A percentile compares a stretch with the other conserved stretches of the same genome.
phyloP scores from a whole-genome alignment of 2,888 invertebrate species.

The Lepidochitona cinerea region DNA sequence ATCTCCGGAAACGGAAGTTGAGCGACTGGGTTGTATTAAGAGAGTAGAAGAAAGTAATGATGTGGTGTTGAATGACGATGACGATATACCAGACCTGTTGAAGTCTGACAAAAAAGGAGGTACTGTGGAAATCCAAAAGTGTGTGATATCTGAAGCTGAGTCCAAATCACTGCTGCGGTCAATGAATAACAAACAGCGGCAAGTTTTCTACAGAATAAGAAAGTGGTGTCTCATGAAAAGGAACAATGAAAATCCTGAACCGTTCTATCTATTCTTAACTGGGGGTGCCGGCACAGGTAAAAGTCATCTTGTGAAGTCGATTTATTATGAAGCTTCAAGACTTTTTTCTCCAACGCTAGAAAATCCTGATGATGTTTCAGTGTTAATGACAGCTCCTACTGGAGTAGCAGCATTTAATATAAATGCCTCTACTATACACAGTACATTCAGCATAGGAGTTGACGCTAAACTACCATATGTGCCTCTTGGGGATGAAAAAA shows the following conservation, averaged over 20 bases:
- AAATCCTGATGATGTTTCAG: conserved; percentile 12
- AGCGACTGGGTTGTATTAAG: neutral
- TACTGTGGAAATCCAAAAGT: neutral
- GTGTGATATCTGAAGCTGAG: neutral
- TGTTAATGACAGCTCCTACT: conserved; percentile 8
- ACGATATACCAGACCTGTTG: neutral
- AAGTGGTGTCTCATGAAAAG: conserved; percentile 13
- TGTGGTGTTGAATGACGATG: neutral
- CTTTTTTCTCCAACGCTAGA: conserved; percentile 4
- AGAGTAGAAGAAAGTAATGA: neutral
- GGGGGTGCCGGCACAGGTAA: no score
- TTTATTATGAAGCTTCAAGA: conserved; percentile 19
- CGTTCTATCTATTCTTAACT: conserved; percentile 16
- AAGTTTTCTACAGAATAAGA: conserved; percentile 13
- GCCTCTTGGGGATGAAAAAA: conserved; percentile 12
- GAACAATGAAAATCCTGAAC: conserved; percentile 10
- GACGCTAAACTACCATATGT: conserved; percentile 2
- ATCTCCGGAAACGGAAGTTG: neutral
- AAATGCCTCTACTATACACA: conserved; percentile 12
- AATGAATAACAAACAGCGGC: conserved; percentile 2
- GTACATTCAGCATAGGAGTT: conserved; percentile 11
- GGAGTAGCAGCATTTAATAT: conserved; percentile 21
- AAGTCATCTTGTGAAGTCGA: conserved; percentile 10
- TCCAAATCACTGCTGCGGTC: no score
- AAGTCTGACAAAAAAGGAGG: neutral